Conservation (phyloP, 2,888 invertebrate genomes). For the Pachycephus smyrnensis region DNA sequence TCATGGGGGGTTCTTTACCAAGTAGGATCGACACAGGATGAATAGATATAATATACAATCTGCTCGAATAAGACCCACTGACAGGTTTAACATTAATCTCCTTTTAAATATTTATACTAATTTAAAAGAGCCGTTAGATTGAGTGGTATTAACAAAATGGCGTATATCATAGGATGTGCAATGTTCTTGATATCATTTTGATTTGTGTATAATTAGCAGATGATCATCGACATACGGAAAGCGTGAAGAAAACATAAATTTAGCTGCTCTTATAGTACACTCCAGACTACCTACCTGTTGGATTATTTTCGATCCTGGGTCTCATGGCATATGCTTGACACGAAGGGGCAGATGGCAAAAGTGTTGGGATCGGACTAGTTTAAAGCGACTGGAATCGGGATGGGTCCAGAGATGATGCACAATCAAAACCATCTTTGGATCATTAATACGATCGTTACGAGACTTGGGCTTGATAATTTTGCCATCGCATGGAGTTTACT, state of each 20-base stretch:
- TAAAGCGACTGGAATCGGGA: slow-evolving; percentile 13
- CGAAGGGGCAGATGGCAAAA: slow-evolving; percentile 52
- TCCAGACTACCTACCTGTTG: slow-evolving; percentile 33
- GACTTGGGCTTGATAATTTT: background rate
- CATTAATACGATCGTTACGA: slow-evolving; percentile 31
- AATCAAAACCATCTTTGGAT: slow-evolving; percentile 8
- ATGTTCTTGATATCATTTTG: slow-evolving; percentile 51
- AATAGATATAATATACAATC: background rate
- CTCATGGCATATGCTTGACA: slow-evolving; percentile 55
- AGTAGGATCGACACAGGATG: background rate
- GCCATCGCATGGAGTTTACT: background rate
- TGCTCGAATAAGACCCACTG: background rate
- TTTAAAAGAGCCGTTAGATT: background rate
- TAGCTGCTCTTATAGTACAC: slow-evolving; percentile 15
- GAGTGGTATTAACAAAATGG: background rate
- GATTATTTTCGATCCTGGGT: slow-evolving; percentile 49
- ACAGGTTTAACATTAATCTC: background rate
- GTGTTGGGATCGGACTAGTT: slow-evolving; percentile 27
- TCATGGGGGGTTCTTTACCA: slow-evolving; percentile 14
- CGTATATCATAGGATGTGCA: background rate
- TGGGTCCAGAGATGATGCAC: slow-evolving; percentile 17
- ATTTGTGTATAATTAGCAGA: slow-evolving; percentile 57
- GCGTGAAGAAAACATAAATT: slow-evolving; percentile 36
- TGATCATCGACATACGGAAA: slow-evolving; percentile 60
- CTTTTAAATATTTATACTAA: background rate